A percentile compares a stretch with the other conserved stretches of the same genome.
These are phyloP conservation scores for Callinectes sapidus DNA, from an alignment of 2,888 invertebrate genomes.

Conservation along the genomic window DNA sequence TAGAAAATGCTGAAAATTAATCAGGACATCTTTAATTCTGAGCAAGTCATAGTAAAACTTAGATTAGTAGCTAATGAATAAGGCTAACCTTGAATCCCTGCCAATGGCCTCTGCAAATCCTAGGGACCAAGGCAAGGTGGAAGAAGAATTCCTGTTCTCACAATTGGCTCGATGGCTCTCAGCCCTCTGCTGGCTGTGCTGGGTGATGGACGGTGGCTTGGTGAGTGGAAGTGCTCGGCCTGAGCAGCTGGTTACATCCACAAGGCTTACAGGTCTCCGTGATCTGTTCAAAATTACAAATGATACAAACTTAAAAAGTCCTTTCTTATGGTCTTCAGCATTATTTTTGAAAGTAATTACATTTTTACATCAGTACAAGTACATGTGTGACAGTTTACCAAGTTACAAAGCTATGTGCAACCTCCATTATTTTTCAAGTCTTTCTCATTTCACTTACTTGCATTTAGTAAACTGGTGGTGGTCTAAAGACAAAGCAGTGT, in stretches of 20 bases:
- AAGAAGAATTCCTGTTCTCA: conserved; percentile 73
- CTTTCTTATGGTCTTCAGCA: not conserved
- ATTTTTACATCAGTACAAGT: no score
- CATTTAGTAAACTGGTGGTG: conserved; percentile 65
- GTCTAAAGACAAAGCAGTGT: conserved; percentile 67
- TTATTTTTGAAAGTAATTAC: not conserved
- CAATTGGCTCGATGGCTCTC: conserved; percentile 20
- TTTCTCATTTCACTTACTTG: conserved; percentile 49
- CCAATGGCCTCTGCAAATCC: conserved; percentile 68
- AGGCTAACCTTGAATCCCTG: conserved; percentile 57
- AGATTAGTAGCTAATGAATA: not conserved
- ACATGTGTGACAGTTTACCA: no score
- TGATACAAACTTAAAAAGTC: not conserved
- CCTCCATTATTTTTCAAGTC: no score
- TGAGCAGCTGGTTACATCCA: conserved; percentile 64
- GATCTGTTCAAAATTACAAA: conserved; percentile 19
- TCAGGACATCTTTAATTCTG: not conserved
- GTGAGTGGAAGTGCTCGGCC: conserved; percentile 58
- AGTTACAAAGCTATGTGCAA: no score
- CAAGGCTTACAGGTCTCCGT: conserved; percentile 63
- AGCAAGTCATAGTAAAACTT: not conserved
- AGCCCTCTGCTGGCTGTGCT: not conserved
- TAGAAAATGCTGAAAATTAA: not conserved
- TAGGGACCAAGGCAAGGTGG: conserved; percentile 59
- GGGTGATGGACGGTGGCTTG: conserved; percentile 37